Base-by-base conservation (phyloP, 2,113 vertebrate species). In the Takifugu bimaculatus region DNA sequence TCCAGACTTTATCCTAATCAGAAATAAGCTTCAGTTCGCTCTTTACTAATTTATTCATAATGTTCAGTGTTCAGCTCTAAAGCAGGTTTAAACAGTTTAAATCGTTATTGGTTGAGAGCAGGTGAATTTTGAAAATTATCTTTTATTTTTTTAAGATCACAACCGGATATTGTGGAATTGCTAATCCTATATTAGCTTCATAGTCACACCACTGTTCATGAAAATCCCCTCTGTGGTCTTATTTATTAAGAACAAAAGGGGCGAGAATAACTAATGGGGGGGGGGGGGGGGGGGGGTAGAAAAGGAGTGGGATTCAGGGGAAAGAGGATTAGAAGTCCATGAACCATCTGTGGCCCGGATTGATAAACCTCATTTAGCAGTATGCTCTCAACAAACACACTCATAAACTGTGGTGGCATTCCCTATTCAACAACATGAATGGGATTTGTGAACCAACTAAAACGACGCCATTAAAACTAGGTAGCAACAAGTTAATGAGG, bases 251-350 rank as follows among this genome's bases (percentile, higher is more conserved):
- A 27, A 1, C 2, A 3, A 14, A 10, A 39, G 35, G 11, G 35
- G 35, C 5, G 5, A 39, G 9, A 39, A 39, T 6, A 39, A 39
- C 11, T 2, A 13, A n/a, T n/a, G 6, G 2, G 15, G 49, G 25
- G 26, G 43, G 29, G 4, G 20, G 4, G 2, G 48, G 4, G 29
- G 2, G 13, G 7, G 4, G 5, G 5, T 10, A 39, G 48, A 27
- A 14, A 54, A 67, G 49, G 57, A 54, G 59, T 69, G 66, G 66
- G 63, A 60, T 67, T 70, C 48, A 11, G 50, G 29, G 12, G 44
- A 57, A 81, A 75, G 74, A 77, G 76, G 85, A 85, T 87, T 85
- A 83, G 5, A 70, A 6, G 13, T 50, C 50, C n/a, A 27, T 65
- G 73, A 58, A 47, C 83, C 81, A 84, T 81, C 81, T 85, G 79